Base-by-base conservation (phyloP, 2,113 vertebrate genomes). In the Meles meles region DNA sequence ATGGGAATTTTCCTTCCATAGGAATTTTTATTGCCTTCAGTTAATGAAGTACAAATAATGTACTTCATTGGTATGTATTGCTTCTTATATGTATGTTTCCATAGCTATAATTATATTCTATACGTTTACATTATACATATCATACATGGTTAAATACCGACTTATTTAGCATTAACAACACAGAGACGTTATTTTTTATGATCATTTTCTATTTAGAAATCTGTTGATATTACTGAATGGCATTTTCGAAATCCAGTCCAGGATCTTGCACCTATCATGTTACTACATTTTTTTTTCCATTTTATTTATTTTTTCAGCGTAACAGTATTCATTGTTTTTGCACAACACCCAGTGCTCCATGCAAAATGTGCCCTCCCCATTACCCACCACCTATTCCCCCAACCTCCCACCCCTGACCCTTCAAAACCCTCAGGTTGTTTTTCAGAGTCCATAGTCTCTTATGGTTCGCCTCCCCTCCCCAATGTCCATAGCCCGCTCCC, bases 21-120 rank as follows among this genome's bases (percentile, higher is more conserved):
- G 39, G 39, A 97, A 96, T 82, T 94, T 90, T 94, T 59, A 80
- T 96, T 84, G 80, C 76, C 17, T 92, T 69, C 72, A 67, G 83
- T 69, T 88, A 91, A 80, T 93, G 42, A 74, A 37, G 20, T 61
- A 55, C 17, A 61, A 57, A 93, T 90, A 71, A 7, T 44, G 63
- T 84, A n/a, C 17, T 92, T 93, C 11, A 47, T 42, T 93, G 23
- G 11, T 63, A 21, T 37, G 72, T 59, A 92, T 79, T 96, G 83
- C 44, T 77, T 97, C 39, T 59, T 29, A 92, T 65, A 63, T 95
- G 42, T 47, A 81, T 94, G 44, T 89, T 94, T 93, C 57, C 15
- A 65, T 47, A 81, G 6, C 25, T 94, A 47, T 47, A 47, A 77
- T 97, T 49, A 37, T 52, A 83, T 52, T 39, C n/a, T 23, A 25